These are phyloP conservation scores for Caenorhabditis sinica DNA, from an alignment of 2,888 invertebrate species.

Conservation along the genomic window DNA sequence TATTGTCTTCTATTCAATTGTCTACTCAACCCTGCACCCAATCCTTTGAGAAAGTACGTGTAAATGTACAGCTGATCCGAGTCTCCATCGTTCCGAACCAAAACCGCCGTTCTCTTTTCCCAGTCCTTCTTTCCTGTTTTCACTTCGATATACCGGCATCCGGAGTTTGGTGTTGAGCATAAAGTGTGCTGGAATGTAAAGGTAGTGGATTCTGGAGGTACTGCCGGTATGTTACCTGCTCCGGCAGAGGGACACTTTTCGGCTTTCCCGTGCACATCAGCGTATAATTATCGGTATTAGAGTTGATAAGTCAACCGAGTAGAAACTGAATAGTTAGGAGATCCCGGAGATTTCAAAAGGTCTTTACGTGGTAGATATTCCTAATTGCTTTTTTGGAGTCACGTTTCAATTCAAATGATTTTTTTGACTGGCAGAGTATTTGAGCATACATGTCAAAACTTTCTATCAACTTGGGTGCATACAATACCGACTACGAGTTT, in stretches of 20 bases:
- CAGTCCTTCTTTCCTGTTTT: constrained; percentile 27
- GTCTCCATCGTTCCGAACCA: constrained; percentile 16
- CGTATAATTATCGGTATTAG: constrained; percentile 10
- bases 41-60: constrained; percentile 39
- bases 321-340: too few species aligned
- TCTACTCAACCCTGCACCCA: constrained; percentile 49
- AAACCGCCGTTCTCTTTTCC: constrained; percentile 33
- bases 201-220: background rate
- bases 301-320: background rate
- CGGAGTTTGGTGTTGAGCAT: constrained; percentile 12
- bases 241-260: constrained; percentile 7
- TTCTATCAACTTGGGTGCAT: too few species aligned
- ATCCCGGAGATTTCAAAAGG: too few species aligned
- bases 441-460: too few species aligned
- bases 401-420: too few species aligned
- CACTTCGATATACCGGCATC: constrained; percentile 29
- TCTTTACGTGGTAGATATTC: too few species aligned
- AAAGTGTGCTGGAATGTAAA: background rate
- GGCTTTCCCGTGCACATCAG: constrained; percentile 30
- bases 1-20: too few species aligned
- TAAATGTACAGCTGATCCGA: constrained; percentile 22
- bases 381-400: too few species aligned
- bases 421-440: too few species aligned
- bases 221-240: constrained; percentile 15
- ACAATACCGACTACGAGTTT: too few species aligned